phyloP scores from a whole-genome alignment of 2,113 vertebrate genomes.

The Conger conger region DNA sequence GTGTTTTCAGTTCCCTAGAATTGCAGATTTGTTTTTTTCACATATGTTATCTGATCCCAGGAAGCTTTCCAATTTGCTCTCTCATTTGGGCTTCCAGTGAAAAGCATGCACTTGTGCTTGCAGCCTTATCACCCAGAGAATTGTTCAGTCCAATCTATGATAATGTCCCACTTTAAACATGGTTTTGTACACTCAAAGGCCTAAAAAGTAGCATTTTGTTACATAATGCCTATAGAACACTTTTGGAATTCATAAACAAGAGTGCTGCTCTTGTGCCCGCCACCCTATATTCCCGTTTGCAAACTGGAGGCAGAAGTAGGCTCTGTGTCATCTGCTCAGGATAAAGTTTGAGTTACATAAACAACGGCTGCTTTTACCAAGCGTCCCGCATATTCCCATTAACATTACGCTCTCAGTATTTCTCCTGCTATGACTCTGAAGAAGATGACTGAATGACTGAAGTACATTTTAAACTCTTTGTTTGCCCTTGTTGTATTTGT shows the following conservation, averaged over 20 bases:
- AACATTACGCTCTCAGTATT: neutral
- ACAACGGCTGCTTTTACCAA: neutral
- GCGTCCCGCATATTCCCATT: neutral
- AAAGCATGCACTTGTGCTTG: neutral
- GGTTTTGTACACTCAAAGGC: neutral
- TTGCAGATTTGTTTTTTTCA: neutral
- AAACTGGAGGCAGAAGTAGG: neutral
- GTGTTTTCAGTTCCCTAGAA: neutral
- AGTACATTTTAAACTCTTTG: neutral
- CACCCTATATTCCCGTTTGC: too few relatives aligned
- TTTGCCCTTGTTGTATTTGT: neutral
- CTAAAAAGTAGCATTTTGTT: neutral
- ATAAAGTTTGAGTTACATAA: neutral
- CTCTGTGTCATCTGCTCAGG: neutral
- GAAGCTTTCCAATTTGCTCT: neutral
- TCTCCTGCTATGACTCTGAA: neutral
- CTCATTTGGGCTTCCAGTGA: neutral
- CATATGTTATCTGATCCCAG: neutral
- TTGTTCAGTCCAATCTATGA: neutral
- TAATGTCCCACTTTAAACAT: neutral
- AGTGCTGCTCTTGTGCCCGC: neutral
- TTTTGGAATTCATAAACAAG: neutral
- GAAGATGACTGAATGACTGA: too few relatives aligned
- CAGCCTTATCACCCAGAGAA: neutral
- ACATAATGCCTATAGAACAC: neutral